Evolutionary conservation across 1,140 invertebrate genomes (phyloP).

Genomic region (Drosophila nigrodunni): DNA sequence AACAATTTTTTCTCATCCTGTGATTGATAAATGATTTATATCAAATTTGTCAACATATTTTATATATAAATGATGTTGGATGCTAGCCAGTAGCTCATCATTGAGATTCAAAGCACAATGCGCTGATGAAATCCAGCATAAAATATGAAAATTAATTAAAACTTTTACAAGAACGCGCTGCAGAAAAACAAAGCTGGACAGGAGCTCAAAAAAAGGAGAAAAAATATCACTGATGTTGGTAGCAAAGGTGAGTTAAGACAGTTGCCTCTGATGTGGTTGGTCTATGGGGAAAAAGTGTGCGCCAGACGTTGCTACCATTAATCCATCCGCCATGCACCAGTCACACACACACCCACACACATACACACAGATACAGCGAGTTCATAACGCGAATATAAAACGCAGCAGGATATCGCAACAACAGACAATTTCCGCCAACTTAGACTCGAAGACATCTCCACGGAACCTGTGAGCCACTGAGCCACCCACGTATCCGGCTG

Average conservation of each 20-base stretch:
- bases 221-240: constrained; percentile 41
- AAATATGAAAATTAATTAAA: constrained; percentile 84
- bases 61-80: not conserved
- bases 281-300: constrained; percentile 57
- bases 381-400: constrained; percentile 83
- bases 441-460: constrained; percentile 68
- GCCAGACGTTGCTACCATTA: constrained; percentile 72
- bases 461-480: constrained; percentile 13
- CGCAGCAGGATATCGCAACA: constrained; percentile 83
- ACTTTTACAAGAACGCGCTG: constrained; percentile 49
- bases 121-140: constrained; percentile 56
- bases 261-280: constrained; percentile 12
- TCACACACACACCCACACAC: constrained; percentile 15
- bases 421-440: constrained; percentile 84
- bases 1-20: not conserved
- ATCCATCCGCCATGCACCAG: constrained; percentile 66
- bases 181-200: constrained; percentile 44
- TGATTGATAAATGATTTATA: not conserved
- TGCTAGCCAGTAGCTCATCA: constrained; percentile 1
- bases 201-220: constrained; percentile 37
- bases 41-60: not conserved
- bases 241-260: constrained; percentile 35
- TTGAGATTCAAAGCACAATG: constrained; percentile 21
- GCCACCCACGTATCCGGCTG: constrained; percentile 69
- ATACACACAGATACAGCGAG: constrained; percentile 31